Conservation (phyloP, 2,113 vertebrate species). For the Gnathonemus echidnorhynchus region DNA sequence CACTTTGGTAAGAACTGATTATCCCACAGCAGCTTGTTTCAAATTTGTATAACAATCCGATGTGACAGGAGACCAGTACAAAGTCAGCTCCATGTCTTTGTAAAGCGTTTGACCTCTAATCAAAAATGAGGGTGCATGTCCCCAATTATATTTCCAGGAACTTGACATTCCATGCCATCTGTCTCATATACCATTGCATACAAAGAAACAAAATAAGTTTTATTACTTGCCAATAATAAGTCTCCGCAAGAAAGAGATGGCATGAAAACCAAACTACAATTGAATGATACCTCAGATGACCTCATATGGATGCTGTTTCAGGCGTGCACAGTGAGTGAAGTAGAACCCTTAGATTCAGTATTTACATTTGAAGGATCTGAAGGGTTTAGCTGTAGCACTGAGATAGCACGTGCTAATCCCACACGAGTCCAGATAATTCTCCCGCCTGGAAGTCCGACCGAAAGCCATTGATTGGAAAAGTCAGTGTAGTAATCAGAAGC, state of each 20-base stretch:
- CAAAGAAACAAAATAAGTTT: neutral
- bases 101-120: neutral
- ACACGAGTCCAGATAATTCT: neutral
- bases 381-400: neutral
- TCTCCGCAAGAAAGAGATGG: neutral
- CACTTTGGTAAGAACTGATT: neutral
- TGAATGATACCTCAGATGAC: neutral
- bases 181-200: neutral
- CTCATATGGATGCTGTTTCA: neutral
- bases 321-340: neutral
- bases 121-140: neutral
- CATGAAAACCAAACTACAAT: neutral
- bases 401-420: neutral
- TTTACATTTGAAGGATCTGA: neutral
- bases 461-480: neutral
- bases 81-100: neutral
- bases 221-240: neutral
- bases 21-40: neutral
- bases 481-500: neutral
- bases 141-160: neutral
- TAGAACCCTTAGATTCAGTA: neutral
- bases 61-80: neutral
- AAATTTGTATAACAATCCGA: neutral
- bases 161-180: neutral
- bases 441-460: neutral